Percentiles rank a stretch among this genome's conserved stretches.
phyloP scores from a whole-genome alignment of 2,113 vertebrate genomes.

The human (Homo sapiens) region GRCh38 chrX:3725001-3725500 shows the following conservation, averaged over 20 bases:
- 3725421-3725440: too few species aligned
- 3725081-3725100: accelerated
- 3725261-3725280: background rate
- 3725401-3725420: background rate
- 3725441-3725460: too few species aligned
- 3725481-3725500: too few species aligned
- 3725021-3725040: background rate
- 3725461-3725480: too few species aligned
- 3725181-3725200: too few species aligned
- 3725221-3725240: background rate
- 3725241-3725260: too few species aligned
- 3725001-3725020: background rate
- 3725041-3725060: too few species aligned
- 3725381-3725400: background rate
- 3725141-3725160: too few species aligned
- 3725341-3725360: background rate
- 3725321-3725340: background rate
- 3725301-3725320: background rate
- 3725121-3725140: too few species aligned
- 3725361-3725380: too few species aligned
- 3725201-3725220: too few species aligned
- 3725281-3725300: background rate
- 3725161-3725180: accelerated
- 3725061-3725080: too few species aligned
- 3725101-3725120: accelerated